Evolutionary conservation across 2,113 vertebrate genomes (phyloP), one percentile per base, ranked within the genome.

Genomic region (Aldabrachelys gigantea): DNA sequence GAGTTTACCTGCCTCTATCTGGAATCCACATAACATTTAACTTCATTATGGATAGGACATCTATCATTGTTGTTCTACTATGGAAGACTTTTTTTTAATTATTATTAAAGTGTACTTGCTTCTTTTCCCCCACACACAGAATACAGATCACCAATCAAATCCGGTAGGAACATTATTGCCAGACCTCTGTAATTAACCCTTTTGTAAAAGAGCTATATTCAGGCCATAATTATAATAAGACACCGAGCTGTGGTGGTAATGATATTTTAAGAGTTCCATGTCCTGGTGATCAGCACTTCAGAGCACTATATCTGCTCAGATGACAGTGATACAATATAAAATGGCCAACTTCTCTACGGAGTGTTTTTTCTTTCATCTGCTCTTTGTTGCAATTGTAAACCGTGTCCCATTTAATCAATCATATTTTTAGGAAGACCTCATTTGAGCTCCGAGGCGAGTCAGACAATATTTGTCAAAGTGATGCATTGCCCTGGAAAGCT

Each of bases 261-360:
- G 81, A 75, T 54, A 4, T 88, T 94, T 94, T 81, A 88, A 82
- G 22, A 85, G 47, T 31, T 80, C 24, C 54, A 93, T 88, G n/a
- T 95, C 84, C 82, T 38, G 10, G 83, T 90, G 75, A 76, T 76
- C 88, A 92, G 1, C 27, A 12, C 54, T 94, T 24, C 6, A 85
- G 80, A 35, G 81, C 29, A 56, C 87, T 84, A 41, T 4, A 25
- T 27, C 85, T 87, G 88, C 54, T 80, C 90, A 81, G 47, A 94
- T 62, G 75, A 79, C 35, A 56, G 31, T 44, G 75, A 97, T 89
- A 65, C 80, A 95, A 87, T 10, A 91, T 16, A 96, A 91, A 92
- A 95, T 5, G 10, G 19, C 84, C 75, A 47, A 29, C 41, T 14
- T 41, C 12, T 11, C 72, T 76, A 11, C 13, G 25, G 13, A 13